Base-by-base conservation (phyloP, 1,140 invertebrate species). In the Brachionus sp. region DNA sequence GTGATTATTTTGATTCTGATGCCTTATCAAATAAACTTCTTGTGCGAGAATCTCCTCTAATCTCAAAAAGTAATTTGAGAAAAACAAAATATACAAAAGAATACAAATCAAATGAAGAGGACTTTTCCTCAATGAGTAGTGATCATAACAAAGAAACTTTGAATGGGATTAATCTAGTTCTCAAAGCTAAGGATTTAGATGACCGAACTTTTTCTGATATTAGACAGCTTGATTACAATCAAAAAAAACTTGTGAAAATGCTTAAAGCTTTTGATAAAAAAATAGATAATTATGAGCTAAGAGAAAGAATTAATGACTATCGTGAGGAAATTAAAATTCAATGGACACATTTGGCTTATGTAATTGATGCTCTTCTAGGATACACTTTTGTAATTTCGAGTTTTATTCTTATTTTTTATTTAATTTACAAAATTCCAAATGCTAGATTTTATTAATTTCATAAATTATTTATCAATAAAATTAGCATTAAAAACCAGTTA, bases 241-340 rank as follows among this genome's bases (percentile, higher is more conserved):
- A 75, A 33, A 75, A 46, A 46, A 75, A 75, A 75, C 12, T 75
- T 4, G 44, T 46, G 19, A 75, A 29, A 46, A 46, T 75, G 42
- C 19, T 75, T 2, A 75, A 80, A 25, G 39, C 39, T 19, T 80
- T 80, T 19, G 57, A 80, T 44, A 25, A 7, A 42, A 57, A 80
- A 39, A 19, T 80, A 13, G 50, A 80, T 7, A 62, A 62, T 25
- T 57, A 57, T 42, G 77, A 80, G 23, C 35, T 62, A 25, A 66
- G 19, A 25, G 77, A 57, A 13, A 3, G 33, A 37, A 62, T 62
- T 10, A 80, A 80, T 16, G 50, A 80, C 1, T 80, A 64, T 13
- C 57, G 57, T 42, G 80, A 83, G 35, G 80, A 83, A 70, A 29
- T 83, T 35, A 68, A n/a, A 83, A 46, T 33, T n/a, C 57, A 83